Conservation (phyloP, 2,888 invertebrate species). For the Lumbricus terrestris region DNA sequence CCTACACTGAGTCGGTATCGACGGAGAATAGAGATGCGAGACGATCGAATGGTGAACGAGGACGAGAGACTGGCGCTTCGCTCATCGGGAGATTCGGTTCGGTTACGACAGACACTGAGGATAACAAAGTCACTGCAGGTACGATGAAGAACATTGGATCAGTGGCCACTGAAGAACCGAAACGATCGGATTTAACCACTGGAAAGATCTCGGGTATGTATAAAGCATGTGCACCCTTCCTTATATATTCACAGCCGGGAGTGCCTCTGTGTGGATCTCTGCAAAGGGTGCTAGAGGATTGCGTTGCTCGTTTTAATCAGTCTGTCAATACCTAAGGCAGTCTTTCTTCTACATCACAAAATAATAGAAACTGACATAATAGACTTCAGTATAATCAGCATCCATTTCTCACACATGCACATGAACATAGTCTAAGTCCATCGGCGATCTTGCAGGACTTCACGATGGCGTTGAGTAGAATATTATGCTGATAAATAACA, state of each 20-base stretch:
- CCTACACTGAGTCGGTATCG: neutral
- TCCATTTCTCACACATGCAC: no score
- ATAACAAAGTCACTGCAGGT: neutral
- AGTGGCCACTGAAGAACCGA: neutral
- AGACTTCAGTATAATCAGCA: neutral
- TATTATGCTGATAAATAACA: no score
- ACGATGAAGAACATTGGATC: neutral
- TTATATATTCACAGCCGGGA: no score
- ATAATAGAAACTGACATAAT: neutral
- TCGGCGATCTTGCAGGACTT: no score
- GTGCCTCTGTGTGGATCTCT: no score
- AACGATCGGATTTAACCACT: neutral
- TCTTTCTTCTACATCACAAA: neutral
- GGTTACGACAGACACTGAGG: neutral
- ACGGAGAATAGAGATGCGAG: neutral
- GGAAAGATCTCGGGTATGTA: neutral
- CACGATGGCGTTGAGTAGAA: no score
- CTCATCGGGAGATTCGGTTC: neutral
- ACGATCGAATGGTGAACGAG: neutral
- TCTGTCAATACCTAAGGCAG: neutral
- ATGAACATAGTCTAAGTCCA: no score
- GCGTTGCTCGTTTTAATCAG: neutral
- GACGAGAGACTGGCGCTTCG: neutral
- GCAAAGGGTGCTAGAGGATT: no score
- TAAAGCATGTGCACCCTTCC: no score